Evolutionary conservation across 2,797 vertebrate species (phyloP).

Genomic region (Coccyzus lansbergi): DNA sequence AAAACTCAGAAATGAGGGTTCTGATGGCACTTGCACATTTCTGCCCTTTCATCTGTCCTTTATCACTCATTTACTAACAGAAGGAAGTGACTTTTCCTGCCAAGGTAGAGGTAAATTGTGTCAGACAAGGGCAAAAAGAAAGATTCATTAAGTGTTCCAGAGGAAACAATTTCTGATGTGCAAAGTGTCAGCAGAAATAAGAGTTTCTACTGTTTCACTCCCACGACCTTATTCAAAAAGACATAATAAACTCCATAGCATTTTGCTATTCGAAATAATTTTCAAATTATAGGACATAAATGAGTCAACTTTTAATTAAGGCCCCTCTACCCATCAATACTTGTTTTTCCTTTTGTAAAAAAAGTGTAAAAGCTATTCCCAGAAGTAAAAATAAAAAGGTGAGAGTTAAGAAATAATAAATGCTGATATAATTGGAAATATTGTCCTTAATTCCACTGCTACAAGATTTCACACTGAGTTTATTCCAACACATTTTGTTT

Average conservation of each 20-base stretch:
- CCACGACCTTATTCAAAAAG: constrained; percentile 17
- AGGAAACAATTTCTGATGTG: constrained; percentile 33
- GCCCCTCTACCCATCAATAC: not conserved
- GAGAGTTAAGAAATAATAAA: not conserved
- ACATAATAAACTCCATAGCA: not conserved
- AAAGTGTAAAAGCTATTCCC: not conserved
- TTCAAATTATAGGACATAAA: not conserved
- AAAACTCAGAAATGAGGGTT: constrained; percentile 22
- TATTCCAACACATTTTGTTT: not conserved
- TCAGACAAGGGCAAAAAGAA: constrained; percentile 33
- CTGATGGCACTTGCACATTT: constrained; percentile 26
- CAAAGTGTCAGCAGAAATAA: constrained; percentile 30
- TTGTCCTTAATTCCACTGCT: not conserved
- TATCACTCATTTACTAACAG: constrained; percentile 17
- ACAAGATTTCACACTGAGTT: not conserved
- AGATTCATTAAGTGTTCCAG: constrained; percentile 8
- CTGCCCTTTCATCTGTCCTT: constrained; percentile 45
- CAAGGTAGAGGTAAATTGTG: constrained; percentile 48
- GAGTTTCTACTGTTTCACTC: not conserved
- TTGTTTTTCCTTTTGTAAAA: not conserved
- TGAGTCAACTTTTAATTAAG: not conserved
- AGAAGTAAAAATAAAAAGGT: not conserved
- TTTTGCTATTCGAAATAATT: constrained; percentile 11
- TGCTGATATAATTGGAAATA: not conserved
- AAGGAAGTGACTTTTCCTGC: constrained; percentile 49